Base-by-base conservation (phyloP, 2,797 vertebrate species). In the Syndactyla subalaris region DNA sequence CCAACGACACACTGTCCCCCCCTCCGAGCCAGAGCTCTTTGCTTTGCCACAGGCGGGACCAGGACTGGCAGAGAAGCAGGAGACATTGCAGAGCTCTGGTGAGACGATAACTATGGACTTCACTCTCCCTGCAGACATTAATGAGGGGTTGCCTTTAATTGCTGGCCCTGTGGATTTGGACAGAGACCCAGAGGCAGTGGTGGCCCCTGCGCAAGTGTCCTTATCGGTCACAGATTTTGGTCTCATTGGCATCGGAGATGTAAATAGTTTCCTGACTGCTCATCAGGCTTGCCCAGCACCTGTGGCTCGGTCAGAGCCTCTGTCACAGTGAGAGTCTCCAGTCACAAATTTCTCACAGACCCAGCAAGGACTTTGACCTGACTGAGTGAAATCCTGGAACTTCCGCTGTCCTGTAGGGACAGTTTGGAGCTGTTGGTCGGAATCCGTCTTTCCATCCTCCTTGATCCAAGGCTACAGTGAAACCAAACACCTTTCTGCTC, bases 151-250 rank as follows among this genome's bases (percentile, higher is more conserved):
- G 89, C 97, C 98, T 68, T 96, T 97, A 74, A 73, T 96, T 83
- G 92, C 97, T 45, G 92, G 95, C 96, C 96, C 86, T 1, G 92
- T 90, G 96, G 97, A 88, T 87, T 94, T 97, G 97, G 95, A 89
- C 91, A 95, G 95, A 84, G 76, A 94, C 96, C 74, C 95, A 32
- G 92, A 96, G 93, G 97, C 97, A 14, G 95, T 93, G 34, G 95
- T 96, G 89, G 94, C 97, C 61, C 97, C 98, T 2, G 96, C 97
- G 3, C 98, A 98, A 96, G 97, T 98, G 98, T 97, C 98, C 92
- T 95, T 98, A 96, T 98, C 98, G 15, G 97, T 98, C 94, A 97
- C 98, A 1, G 98, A 98, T 90, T 98, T 98, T 73, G 98, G 98
- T 95, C 96, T 98, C 58, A 98, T 99, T 21, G 97, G 98, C 96